These are phyloP conservation scores for Coregonus ussuriensis DNA, from an alignment of 2,797 vertebrate species.

Conservation along the genomic window DNA sequence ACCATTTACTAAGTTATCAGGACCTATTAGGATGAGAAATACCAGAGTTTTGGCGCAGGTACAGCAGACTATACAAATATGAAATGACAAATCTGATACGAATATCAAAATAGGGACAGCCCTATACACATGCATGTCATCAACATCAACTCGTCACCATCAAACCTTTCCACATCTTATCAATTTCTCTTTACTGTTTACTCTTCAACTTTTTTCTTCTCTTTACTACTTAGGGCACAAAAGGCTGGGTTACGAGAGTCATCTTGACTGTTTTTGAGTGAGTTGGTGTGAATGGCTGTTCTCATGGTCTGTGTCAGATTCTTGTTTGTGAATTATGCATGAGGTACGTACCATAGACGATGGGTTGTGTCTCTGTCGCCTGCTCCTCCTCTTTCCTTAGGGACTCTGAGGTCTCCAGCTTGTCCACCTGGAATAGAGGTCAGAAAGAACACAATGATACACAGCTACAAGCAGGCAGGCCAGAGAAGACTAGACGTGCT, in stretches of 20 bases:
- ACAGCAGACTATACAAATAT: not conserved
- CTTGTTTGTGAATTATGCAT: not conserved
- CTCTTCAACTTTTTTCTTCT: too few relatives aligned
- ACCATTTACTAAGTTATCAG: not conserved
- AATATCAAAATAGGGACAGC: too few relatives aligned
- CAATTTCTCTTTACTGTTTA: too few relatives aligned
- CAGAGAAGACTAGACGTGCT: not conserved
- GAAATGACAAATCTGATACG: too few relatives aligned
- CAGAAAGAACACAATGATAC: constrained; percentile 11
- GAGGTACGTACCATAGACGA: constrained; percentile 90
- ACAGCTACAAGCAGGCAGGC: constrained; percentile 6
- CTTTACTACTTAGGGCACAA: too few relatives aligned
- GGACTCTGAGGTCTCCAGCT: constrained; percentile 96
- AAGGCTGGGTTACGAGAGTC: too few relatives aligned
- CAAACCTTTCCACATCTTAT: too few relatives aligned
- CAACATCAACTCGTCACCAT: too few relatives aligned
- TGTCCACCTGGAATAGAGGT: constrained; percentile 85
- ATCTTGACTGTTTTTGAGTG: too few relatives aligned
- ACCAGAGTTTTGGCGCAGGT: not conserved
- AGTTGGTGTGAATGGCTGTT: too few relatives aligned
- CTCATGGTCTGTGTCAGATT: too few relatives aligned
- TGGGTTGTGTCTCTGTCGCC: constrained; percentile 97
- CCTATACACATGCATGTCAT: too few relatives aligned
- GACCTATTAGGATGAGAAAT: constrained; percentile 2
- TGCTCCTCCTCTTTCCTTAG: constrained; percentile 99